Base-by-base conservation (phyloP, 1,140 invertebrate genomes). In the Wasmannia auropunctata region DNA sequence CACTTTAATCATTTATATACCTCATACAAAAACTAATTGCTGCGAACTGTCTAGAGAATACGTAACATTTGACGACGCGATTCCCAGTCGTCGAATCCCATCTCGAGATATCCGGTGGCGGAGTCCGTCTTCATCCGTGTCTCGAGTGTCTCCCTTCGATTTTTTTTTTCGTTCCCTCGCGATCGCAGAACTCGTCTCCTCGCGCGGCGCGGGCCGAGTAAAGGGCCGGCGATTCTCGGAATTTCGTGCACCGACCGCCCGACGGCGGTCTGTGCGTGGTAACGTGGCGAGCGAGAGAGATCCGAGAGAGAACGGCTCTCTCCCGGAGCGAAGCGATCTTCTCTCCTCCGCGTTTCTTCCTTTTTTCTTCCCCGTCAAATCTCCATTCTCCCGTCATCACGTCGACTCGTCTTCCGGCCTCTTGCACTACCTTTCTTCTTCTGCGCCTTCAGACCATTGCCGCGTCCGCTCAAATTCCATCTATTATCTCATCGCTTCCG, bases 161-260 rank as follows among this genome's bases (percentile, higher is more conserved):
- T 63, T 34, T 67, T 46, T 63, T 34, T 67, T 67, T 67, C 43
- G 31, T 25, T 67, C 31, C n/a, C 28, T 46, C 76, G 60, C 76
- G 31, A 65, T 79, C 76, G 60, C 43, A 65, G 43, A 79, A 79
- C 31, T 79, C 60, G 40, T 79, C 60, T 79, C 60, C 34, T 79
- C 22, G 76, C 31, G 60, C n/a, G n/a, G n/a, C n/a, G 22, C 60
- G 76, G 62, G 58, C 28, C 58, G 60, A 31, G 75, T 49, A 79
- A 79, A 79, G 60, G 43, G 60, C 76, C 76, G 60, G 11, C 14
- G 25, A n/a, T 79, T 79, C 76, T 79, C 60, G 43, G 43, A 79
- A 79, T 79, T 79, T 65, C n/a, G 60, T 79, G 31, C 74, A 25
- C 37, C 72, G 56, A 60, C 34, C 40, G 25, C 34, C 8, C 56